These are phyloP conservation scores for Monochamus saltuarius DNA, from an alignment of 1,140 invertebrate genomes.

Conservation along the genomic window DNA sequence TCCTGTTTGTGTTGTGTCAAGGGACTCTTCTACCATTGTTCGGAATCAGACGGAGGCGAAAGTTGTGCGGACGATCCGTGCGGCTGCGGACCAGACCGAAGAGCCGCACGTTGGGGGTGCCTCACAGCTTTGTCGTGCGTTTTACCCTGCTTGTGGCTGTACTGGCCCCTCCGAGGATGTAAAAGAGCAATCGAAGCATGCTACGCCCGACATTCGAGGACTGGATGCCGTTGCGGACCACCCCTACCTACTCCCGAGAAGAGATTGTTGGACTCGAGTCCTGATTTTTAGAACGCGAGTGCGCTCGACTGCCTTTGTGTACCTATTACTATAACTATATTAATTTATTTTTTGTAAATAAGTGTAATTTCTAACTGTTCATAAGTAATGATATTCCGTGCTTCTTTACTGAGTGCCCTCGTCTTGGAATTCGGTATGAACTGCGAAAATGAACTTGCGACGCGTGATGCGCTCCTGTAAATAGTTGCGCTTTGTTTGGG, in stretches of 20 bases:
- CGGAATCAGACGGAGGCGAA: conserved; percentile 67
- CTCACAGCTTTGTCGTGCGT: conserved; percentile 75
- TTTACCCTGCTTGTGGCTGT: conserved; percentile 87
- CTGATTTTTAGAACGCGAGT: conserved; percentile 24
- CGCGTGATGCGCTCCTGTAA: neutral
- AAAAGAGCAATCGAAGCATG: conserved; percentile 75
- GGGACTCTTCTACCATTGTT: conserved; percentile 89
- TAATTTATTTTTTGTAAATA: conserved; percentile 50
- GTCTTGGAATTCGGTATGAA: conserved; percentile 6
- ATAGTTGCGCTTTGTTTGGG: conserved; percentile 8
- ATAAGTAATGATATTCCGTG: conserved; percentile 40
- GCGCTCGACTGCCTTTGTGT: conserved; percentile 40
- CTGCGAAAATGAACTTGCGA: neutral
- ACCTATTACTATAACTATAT: conserved; percentile 41
- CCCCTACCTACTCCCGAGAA: conserved; percentile 60
- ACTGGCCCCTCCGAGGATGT: conserved; percentile 85
- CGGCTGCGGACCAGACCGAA: conserved; percentile 72
- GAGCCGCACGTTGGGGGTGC: conserved; percentile 79
- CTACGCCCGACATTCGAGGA: conserved; percentile 73
- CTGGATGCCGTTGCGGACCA: conserved; percentile 61
- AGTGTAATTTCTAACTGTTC: conserved; percentile 43
- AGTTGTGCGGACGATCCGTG: conserved; percentile 83
- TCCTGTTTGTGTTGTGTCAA: conserved; percentile 93
- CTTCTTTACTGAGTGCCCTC: conserved; percentile 36
- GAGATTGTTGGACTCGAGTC: conserved; percentile 52